Base-by-base conservation (phyloP, 92 coral and sea anemone genomes). In the Siderastrea siderea region DNA sequence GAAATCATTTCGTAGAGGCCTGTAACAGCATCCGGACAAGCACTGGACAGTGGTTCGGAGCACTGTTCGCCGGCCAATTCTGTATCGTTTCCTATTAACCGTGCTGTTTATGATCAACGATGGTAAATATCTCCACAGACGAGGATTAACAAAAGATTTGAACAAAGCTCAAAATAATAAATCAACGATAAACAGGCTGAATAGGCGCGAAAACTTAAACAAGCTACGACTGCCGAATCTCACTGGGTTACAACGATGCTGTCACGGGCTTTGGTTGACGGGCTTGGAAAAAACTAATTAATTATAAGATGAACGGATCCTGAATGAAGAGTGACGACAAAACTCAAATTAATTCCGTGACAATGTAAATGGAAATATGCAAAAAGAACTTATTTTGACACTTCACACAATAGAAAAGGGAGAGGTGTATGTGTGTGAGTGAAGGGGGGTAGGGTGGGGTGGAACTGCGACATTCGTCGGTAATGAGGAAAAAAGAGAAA, bases 131-230 rank as follows among this genome's bases (percentile, higher is more conserved):
- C 11, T 62, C 67, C 46, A 63, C 82, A 62, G 46, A 62, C 38
- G 53, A 57, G 71, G 59, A 63, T 61, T n/a, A 61, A 78, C 71
- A 78, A 76, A 54, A 76, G 58, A 62, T 78, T 53, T 81, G 65
- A 68, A 81, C 68, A 72, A 80, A 67, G 44, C 53, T 80, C 54
- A 26, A 13, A 45, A 78, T 17, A 47, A 15, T 80, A 54, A 81
- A 6, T 52, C 65, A 14, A 68, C 55, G 44, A 6, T 53, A 68
- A 68, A 44, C 65, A 54, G 43, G 50, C 62, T 63, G 38, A 26
- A 26, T 26, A 26, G 38, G 38, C 8, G 46, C 55, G 68, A 43
- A 81, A 52, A 26, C 38, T 44, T 54, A 14, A 81, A 53, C 43
- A 68, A 81, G 43, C 74, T 17, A 13, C 58, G 50, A 78, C 4